Conservation (phyloP, 1,140 invertebrate genomes). For the Lepidurus apus region DNA sequence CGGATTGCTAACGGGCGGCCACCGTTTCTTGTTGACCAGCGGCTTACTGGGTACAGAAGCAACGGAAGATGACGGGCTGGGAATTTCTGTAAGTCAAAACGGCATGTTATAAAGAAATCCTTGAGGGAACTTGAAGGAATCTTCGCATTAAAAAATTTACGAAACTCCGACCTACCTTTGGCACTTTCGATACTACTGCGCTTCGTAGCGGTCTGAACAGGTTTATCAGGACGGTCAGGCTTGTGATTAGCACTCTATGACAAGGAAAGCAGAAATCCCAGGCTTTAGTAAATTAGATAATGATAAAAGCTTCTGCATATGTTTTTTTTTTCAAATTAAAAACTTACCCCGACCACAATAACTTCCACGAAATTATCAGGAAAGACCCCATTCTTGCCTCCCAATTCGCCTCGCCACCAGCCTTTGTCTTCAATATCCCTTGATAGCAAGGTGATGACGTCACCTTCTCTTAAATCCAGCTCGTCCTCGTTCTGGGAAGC, state of each 20-base stretch:
- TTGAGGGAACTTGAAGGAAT: not conserved
- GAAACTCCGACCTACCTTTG: not conserved
- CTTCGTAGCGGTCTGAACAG: slow-evolving; percentile 3
- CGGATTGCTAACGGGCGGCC: not conserved
- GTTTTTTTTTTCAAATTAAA: not conserved
- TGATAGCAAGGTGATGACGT: slow-evolving; percentile 78
- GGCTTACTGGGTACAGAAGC: not conserved
- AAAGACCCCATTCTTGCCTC: slow-evolving; percentile 83
- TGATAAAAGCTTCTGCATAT: not conserved
- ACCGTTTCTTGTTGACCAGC: not conserved
- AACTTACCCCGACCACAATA: slow-evolving; percentile 41
- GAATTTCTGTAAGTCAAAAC: not conserved
- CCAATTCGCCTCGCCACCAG: slow-evolving; percentile 82
- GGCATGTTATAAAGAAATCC: not conserved
- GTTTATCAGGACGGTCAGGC: slow-evolving; percentile 16
- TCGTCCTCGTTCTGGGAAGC: slow-evolving; percentile 90
- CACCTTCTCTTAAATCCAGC: slow-evolving; percentile 78
- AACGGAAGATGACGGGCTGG: not conserved
- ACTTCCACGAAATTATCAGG: slow-evolving; percentile 93
- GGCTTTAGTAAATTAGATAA: not conserved
- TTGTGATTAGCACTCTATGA: not conserved
- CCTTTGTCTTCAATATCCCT: slow-evolving; percentile 83
- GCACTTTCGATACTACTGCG: slow-evolving; percentile 12
- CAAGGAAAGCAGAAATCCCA: not conserved
- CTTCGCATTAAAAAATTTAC: not conserved